A percentile compares a stretch with the other conserved stretches of the same genome.
Conservation (phyloP, 2,888 invertebrate genomes). For the Cryptosula pallasiana region DNA sequence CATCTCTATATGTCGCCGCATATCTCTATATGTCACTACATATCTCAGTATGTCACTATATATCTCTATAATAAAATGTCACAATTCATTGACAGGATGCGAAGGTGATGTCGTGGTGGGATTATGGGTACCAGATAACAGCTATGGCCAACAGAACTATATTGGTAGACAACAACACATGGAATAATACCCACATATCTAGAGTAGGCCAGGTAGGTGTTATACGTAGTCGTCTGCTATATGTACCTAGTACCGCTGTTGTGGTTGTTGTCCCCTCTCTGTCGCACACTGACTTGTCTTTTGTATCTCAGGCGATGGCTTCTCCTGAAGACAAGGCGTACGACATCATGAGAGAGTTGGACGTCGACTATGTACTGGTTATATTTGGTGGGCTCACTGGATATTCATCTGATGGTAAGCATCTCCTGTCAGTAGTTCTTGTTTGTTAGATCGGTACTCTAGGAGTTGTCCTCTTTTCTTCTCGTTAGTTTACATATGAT, state of each 20-base stretch:
- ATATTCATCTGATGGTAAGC: conserved; percentile 88
- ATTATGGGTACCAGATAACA: conserved; percentile 94
- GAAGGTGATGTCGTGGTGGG: conserved; percentile 99
- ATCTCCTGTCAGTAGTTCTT: not conserved
- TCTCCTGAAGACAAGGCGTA: conserved; percentile 93
- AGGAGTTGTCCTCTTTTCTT: no score
- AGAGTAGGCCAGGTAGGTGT: conserved; percentile 74
- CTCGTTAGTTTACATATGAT: no score
- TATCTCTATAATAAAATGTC: no score
- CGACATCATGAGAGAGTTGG: conserved; percentile 93
- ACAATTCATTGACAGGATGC: no score
- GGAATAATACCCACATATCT: conserved; percentile 99
- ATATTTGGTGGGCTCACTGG: conserved; percentile 98
- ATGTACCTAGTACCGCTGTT: not conserved
- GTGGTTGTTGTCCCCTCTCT: no score
- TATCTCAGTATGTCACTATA: no score
- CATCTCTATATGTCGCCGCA: no score
- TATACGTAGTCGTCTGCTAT: not conserved
- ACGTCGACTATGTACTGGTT: conserved; percentile 95
- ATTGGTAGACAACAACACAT: conserved; percentile 96
- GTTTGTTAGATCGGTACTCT: no score
- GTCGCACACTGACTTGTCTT: no score
- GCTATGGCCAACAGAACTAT: conserved; percentile 98
- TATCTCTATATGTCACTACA: no score
- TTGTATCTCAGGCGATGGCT: conserved; percentile 73